These are phyloP conservation scores for Crepidodera aurea DNA, from an alignment of 2,888 invertebrate species.

Conservation along the genomic window DNA sequence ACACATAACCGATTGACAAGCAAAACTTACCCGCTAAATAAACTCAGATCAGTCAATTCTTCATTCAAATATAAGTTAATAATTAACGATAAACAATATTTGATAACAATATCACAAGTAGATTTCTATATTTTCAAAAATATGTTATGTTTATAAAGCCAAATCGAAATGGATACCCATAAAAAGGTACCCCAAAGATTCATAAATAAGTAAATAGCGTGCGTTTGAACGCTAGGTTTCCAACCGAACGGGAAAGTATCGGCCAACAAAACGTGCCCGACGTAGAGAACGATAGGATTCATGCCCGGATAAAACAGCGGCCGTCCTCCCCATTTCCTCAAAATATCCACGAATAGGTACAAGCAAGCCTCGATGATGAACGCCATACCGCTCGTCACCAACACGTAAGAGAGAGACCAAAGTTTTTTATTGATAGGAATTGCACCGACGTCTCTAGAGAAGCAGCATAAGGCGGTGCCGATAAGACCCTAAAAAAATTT, in stretches of 20 bases:
- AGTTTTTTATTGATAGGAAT: constrained; percentile 89
- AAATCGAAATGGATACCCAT: constrained; percentile 77
- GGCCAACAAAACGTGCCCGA: constrained; percentile 77
- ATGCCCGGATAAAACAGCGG: constrained; percentile 85
- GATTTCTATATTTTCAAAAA: constrained; percentile 68
- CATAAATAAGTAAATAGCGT: constrained; percentile 72
- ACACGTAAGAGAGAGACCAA: constrained; percentile 82
- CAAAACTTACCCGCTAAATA: neutral
- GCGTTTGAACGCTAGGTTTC: constrained; percentile 68
- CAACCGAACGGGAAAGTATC: constrained; percentile 77
- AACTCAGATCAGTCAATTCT: neutral
- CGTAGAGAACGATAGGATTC: constrained; percentile 81
- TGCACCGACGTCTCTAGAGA: constrained; percentile 73
- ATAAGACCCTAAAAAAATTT: constrained; percentile 62
- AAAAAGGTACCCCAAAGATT: constrained; percentile 76
- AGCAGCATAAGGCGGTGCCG: constrained; percentile 73
- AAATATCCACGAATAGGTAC: constrained; percentile 77
- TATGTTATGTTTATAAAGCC: constrained; percentile 71
- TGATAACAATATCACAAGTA: neutral
- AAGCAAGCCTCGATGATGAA: constrained; percentile 72
- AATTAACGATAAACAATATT: neutral
- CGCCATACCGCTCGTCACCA: constrained; percentile 74
- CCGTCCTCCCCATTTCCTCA: constrained; percentile 77
- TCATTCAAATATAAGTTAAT: neutral
- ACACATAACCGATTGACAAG: neutral